These are phyloP conservation scores for Cyanistes caeruleus DNA, from an alignment of 2,113 vertebrate species.

Conservation along the genomic window DNA sequence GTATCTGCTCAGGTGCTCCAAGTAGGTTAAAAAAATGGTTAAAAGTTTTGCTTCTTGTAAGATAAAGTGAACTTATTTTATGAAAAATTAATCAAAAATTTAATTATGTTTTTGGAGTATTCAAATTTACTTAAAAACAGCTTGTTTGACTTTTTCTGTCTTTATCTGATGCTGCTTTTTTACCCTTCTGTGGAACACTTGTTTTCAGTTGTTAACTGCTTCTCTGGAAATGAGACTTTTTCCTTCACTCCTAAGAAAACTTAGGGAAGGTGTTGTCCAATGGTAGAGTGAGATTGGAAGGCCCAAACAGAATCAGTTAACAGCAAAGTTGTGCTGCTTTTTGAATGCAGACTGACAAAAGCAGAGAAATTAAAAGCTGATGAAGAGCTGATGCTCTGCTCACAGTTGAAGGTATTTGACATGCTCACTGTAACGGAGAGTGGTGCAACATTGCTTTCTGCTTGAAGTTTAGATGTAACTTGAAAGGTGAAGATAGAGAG, in stretches of 20 bases:
- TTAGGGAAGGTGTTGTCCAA: neutral
- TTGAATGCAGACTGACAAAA: neutral
- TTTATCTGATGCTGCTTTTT: slow-evolving; percentile 10
- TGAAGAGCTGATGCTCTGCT: neutral
- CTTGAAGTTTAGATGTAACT: neutral
- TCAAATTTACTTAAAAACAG: neutral
- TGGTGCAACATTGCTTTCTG: neutral
- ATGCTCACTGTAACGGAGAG: neutral
- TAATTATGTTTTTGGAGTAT: neutral
- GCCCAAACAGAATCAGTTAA: neutral
- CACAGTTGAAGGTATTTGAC: neutral
- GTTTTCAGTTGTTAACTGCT: slow-evolving; percentile 26
- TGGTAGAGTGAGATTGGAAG: neutral
- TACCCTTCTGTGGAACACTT: neutral
- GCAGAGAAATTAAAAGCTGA: neutral
- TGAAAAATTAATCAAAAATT: neutral
- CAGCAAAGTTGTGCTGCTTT: neutral
- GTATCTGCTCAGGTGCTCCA: neutral
- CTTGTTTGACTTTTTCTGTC: neutral
- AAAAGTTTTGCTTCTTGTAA: neutral
- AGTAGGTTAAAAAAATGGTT: neutral
- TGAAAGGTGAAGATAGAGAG: neutral
- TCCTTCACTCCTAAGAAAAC: neutral
- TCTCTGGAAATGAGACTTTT: slow-evolving; percentile 20
- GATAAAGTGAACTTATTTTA: neutral